These are phyloP conservation scores for Anhinga rufa DNA, from an alignment of 2,113 vertebrate species.

Conservation along the genomic window DNA sequence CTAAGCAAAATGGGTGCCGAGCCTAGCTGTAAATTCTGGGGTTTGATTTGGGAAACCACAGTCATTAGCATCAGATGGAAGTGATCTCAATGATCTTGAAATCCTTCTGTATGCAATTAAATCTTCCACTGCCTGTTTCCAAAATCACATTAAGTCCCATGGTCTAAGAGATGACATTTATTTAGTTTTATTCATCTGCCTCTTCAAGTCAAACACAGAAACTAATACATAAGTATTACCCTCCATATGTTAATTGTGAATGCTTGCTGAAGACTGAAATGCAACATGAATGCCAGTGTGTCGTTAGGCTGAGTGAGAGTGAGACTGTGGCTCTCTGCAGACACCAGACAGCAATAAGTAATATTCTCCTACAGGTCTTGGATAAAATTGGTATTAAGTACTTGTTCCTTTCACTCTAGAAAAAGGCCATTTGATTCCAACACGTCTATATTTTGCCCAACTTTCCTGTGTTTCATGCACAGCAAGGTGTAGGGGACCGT, in stretches of 20 bases:
- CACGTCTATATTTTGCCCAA: not conserved
- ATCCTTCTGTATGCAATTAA: not conserved
- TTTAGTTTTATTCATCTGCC: not conserved
- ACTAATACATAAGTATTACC: not conserved
- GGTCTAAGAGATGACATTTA: not conserved
- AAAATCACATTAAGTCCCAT: not conserved
- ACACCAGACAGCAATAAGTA: not conserved
- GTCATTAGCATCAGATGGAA: not conserved
- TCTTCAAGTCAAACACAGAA: not conserved
- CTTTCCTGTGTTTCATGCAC: not conserved
- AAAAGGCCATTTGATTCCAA: not conserved
- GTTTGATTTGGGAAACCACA: not conserved
- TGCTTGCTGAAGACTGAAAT: not conserved
- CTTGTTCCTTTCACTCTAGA: not conserved
- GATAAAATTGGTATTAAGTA: not conserved
- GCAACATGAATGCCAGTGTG: not conserved
- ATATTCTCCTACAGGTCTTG: not conserved
- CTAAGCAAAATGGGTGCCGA: not conserved
- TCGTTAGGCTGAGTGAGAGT: not conserved
- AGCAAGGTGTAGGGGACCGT: accelerated
- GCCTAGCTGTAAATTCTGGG: not conserved
- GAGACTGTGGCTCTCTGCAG: not conserved
- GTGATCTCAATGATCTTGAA: not conserved
- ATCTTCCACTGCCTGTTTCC: not conserved
- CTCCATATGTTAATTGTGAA: not conserved